phyloP scores from a whole-genome alignment of 2,113 vertebrate genomes.

The Solea solea region DNA sequence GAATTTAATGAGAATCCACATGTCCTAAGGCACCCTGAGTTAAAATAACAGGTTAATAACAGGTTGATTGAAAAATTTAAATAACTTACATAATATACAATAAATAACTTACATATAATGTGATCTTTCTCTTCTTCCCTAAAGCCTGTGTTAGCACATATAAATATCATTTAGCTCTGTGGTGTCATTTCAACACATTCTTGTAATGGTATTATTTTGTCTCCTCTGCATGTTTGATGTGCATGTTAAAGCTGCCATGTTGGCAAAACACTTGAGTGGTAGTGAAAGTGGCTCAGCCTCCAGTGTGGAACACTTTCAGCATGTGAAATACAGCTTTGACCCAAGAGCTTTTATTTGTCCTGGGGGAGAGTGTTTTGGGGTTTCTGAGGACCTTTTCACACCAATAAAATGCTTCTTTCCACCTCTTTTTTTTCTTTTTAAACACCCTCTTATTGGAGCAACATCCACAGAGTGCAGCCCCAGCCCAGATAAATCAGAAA shows the following conservation, averaged over 20 bases:
- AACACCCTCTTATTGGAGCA: conserved; percentile 33
- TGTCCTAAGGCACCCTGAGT: no score
- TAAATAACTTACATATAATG: background rate
- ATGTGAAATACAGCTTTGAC: conserved; percentile 68
- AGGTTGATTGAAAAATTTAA: no score
- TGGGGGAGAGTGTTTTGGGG: conserved; percentile 50
- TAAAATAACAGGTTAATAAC: background rate
- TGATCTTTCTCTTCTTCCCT: background rate
- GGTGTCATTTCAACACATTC: conserved; percentile 43
- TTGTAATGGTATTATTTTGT: conserved; percentile 52
- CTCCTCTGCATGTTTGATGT: conserved; percentile 55
- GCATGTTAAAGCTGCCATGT: conserved; percentile 44
- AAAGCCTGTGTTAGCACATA: background rate
- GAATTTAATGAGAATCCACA: no score
- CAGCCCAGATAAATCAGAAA: conserved; percentile 18
- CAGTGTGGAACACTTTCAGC: conserved; percentile 52
- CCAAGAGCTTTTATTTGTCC: conserved; percentile 62
- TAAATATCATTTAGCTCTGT: conserved; percentile 19
- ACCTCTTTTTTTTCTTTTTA: conserved; percentile 41
- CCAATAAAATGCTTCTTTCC: conserved; percentile 63
- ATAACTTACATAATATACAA: no score
- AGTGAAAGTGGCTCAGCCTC: conserved; percentile 51
- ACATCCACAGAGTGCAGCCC: conserved; percentile 27
- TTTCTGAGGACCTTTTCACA: conserved; percentile 69
- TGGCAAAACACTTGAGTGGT: conserved; percentile 45